phyloP scores from a whole-genome alignment of 1,140 invertebrate species.

The Nasonia longicornis region DNA sequence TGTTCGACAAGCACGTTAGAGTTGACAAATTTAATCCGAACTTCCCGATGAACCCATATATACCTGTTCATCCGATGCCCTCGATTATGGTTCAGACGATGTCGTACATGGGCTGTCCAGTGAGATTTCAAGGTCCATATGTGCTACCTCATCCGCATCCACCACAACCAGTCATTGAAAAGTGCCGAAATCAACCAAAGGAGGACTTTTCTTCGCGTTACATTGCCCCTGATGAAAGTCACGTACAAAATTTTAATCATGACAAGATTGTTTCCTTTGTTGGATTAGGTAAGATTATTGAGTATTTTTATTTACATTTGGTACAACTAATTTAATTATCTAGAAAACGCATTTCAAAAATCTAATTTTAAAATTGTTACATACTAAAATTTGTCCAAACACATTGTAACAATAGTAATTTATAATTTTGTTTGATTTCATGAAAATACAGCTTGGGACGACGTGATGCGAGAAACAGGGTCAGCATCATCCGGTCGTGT shows the following conservation, averaged over 20 bases:
- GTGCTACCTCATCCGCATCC: constrained; percentile 45
- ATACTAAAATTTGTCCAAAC: neutral
- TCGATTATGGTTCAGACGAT: constrained; percentile 56
- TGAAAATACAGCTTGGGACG: constrained; percentile 61
- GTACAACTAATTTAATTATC: too few species aligned
- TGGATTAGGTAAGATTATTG: constrained; percentile 69
- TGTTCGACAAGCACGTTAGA: constrained; percentile 56
- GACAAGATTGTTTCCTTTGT: constrained; percentile 77
- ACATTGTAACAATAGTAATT: neutral
- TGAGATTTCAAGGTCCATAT: constrained; percentile 44
- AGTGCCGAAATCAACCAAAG: constrained; percentile 54
- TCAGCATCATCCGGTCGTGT: constrained; percentile 59
- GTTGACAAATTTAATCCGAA: constrained; percentile 60
- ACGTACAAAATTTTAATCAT: constrained; percentile 68
- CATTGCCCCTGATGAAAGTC: constrained; percentile 67
- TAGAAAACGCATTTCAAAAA: neutral
- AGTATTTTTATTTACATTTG: neutral
- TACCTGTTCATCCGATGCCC: constrained; percentile 47
- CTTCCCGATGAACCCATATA: constrained; percentile 55
- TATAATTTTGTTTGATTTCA: constrained; percentile 39
- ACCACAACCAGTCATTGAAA: constrained; percentile 35
- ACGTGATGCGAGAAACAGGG: constrained; percentile 63
- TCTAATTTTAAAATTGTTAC: neutral
- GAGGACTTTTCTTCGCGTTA: constrained; percentile 66
- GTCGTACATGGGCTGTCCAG: constrained; percentile 48